Percentiles rank a stretch among this genome's conserved stretches.
phyloP scores from a whole-genome alignment of 2,888 invertebrate species.

The Amorpha juglandis region DNA sequence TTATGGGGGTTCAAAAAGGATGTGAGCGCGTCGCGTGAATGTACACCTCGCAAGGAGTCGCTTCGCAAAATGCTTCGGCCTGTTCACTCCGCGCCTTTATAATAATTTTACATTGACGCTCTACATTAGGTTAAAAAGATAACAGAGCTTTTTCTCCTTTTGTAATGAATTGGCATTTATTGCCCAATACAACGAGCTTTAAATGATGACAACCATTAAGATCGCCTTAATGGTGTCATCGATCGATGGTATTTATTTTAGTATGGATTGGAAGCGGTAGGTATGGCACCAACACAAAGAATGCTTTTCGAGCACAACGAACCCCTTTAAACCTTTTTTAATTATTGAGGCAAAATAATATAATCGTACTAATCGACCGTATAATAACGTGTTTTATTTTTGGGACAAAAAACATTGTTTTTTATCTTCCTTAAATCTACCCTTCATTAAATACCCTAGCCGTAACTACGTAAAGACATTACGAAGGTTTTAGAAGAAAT shows the following conservation, averaged over 20 bases:
- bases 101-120: conserved; percentile 77
- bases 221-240: conserved; percentile 56
- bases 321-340: conserved; percentile 46
- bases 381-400: neutral
- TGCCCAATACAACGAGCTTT: conserved; percentile 57
- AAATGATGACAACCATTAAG: conserved; percentile 67
- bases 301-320: conserved; percentile 58
- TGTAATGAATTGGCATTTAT: conserved; percentile 68
- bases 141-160: conserved; percentile 80
- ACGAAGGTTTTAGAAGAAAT: too few species aligned
- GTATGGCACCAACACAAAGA: conserved; percentile 49
- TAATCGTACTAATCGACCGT: neutral
- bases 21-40: conserved; percentile 61
- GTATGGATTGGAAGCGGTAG: conserved; percentile 41
- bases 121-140: conserved; percentile 76
- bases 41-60: conserved; percentile 76
- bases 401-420: too few species aligned
- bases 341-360: conserved; percentile 41
- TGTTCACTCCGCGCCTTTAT: conserved; percentile 74
- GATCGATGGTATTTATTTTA: conserved; percentile 60
- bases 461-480: too few species aligned
- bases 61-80: conserved; percentile 77
- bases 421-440: neutral
- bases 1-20: conserved; percentile 14
- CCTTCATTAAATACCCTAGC: too few species aligned